Evolutionary conservation across 1,140 invertebrate species (phyloP).

Genomic region (Atta texana): DNA sequence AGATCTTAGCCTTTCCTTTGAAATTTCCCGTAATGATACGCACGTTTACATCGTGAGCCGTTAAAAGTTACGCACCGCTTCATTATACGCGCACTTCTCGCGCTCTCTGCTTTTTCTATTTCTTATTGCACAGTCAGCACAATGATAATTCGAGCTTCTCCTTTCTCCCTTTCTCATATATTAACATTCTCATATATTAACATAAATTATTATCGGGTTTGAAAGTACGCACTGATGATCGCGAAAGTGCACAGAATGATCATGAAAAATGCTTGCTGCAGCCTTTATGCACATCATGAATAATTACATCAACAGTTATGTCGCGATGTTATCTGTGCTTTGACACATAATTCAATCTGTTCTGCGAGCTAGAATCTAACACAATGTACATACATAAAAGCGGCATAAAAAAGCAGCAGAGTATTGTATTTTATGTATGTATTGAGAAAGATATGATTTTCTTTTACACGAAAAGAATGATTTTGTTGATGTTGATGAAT

Average conservation of each 20-base stretch:
- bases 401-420: not conserved
- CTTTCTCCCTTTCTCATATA: not conserved
- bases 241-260: not conserved
- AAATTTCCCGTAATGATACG: constrained; percentile 30
- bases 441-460: not conserved
- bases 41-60: not conserved
- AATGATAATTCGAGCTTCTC: constrained; percentile 27
- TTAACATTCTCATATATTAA: not conserved
- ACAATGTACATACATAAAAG: not conserved
- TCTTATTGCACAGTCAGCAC: not conserved
- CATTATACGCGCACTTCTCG: not conserved
- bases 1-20: not conserved
- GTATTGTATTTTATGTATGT: constrained; percentile 2
- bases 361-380: constrained; percentile 7
- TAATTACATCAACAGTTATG: constrained; percentile 23
- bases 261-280: constrained; percentile 16
- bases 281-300: constrained; percentile 7
- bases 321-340: constrained; percentile 36
- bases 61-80: constrained; percentile 17
- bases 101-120: not conserved
- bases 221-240: constrained; percentile 4
- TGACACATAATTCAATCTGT: constrained; percentile 41
- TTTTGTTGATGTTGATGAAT: too few relatives aligned
- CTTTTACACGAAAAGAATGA: not conserved
- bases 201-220: not conserved